phyloP scores from a whole-genome alignment of 2,888 invertebrate species.

The Apeira syringaria region DNA sequence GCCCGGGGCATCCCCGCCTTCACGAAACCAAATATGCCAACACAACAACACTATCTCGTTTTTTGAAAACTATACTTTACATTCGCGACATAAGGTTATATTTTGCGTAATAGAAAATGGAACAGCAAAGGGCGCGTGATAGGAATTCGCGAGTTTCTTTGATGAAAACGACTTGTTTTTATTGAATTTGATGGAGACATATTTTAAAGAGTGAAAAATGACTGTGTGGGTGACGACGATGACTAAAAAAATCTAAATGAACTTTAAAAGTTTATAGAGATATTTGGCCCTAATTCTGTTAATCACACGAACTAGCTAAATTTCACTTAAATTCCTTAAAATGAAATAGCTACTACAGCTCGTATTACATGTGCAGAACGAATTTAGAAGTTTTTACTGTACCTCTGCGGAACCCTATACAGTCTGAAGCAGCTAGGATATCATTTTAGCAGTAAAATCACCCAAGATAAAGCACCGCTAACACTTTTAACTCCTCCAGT shows the following conservation, averaged over 20 bases:
- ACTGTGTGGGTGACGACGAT: no score
- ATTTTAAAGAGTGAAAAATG: neutral
- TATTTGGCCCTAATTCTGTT: no score
- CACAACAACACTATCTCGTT: slow-evolving; percentile 26
- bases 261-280: no score
- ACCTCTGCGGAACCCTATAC: no score
- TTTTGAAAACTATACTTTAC: slow-evolving; percentile 36
- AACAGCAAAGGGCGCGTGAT: slow-evolving; percentile 54
- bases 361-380: no score
- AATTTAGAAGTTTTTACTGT: no score
- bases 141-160: slow-evolving; percentile 58
- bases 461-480: neutral
- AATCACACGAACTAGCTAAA: no score
- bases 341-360: no score
- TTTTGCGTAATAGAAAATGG: slow-evolving; percentile 25
- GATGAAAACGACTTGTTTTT: slow-evolving; percentile 46
- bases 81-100: slow-evolving; percentile 28
- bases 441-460: neutral
- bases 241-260: no score
- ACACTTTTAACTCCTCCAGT: slow-evolving; percentile 9
- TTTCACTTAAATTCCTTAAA: no score
- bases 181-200: slow-evolving; percentile 2
- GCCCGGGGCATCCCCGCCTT: slow-evolving; percentile 57
- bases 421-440: no score
- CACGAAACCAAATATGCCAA: slow-evolving; percentile 37